phyloP scores from a whole-genome alignment of 2,113 vertebrate species.

The Meleagris gallopavo region DNA sequence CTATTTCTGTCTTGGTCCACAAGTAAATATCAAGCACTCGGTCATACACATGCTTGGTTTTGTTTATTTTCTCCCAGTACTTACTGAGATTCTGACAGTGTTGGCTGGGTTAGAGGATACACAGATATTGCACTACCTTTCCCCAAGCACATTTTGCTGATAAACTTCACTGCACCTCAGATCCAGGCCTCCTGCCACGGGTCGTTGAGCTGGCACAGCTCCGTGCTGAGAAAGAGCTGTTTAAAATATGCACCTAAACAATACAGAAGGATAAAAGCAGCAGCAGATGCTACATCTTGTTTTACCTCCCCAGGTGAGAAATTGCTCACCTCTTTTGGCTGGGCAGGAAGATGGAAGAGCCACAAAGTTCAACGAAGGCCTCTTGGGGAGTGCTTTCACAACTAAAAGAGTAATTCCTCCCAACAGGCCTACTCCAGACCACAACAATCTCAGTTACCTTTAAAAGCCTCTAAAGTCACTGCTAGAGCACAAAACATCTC shows the following conservation, averaged over 20 bases:
- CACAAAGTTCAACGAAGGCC: background rate
- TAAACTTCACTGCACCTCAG: background rate
- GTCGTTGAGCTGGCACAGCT: background rate
- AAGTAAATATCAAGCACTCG: background rate
- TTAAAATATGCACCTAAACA: background rate
- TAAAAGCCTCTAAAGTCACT: background rate
- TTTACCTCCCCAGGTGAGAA: background rate
- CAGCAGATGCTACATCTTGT: background rate
- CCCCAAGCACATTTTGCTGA: background rate
- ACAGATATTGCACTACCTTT: background rate
- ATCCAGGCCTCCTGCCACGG: background rate
- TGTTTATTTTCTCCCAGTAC: background rate
- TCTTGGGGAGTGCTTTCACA: background rate
- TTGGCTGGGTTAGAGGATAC: background rate
- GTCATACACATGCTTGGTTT: background rate
- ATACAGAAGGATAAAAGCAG: background rate
- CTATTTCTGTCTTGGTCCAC: background rate
- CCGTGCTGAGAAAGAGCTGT: background rate
- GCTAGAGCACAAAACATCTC: background rate
- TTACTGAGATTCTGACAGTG: background rate
- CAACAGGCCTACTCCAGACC: background rate
- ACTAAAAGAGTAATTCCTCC: background rate
- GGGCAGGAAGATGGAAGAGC: background rate
- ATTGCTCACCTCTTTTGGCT: background rate
- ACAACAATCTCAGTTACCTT: background rate